Base-by-base conservation (phyloP, 2,888 invertebrate species). In the Drosophila falleni region DNA sequence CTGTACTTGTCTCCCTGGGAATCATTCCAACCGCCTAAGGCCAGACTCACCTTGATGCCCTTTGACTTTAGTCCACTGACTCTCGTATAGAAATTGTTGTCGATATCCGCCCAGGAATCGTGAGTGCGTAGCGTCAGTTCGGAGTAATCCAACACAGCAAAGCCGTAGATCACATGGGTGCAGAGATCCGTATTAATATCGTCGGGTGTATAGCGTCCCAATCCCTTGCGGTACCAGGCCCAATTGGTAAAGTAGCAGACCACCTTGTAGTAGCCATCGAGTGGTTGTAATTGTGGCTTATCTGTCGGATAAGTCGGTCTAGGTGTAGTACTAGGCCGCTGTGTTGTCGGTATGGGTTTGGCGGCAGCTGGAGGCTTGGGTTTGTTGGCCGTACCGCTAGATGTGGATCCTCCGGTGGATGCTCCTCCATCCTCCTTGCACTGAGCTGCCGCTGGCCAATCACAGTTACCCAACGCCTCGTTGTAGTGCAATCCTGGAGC, bases 11-110 rank as follows among this genome's bases (percentile, higher is more conserved):
- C 97, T 0, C 97, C 97, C 37, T 95, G 96, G 0, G 97, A 98
- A 92, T 98, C 97, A 90, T 97, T 98, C 98, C 98, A 98, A 3
- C 98, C 98, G n/a, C 98, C 98, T 26, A 98, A 93, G 1, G 97
- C 98, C 11, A 98, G 93, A 0, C 96, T 95, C 0, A 98, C 97
- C 91, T 98, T 98, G 39, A 97, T 94, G 0, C 97, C 96, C 81
- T 96, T 95, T 56, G 95, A 93, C 90, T 97, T 97, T 81, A 95
- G 95, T 0, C 94, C 95, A 0, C 96, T 95, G 1, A 98, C 97
- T 26, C 97, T 94, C 73, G 97, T 96, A 91, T 98, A 98, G 92
- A 98, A 97, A 80, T 95, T 95, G 90, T 97, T 97, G 83, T 98
- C 97, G 88, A 95, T 95, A 91, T 97, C 97, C 0, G 97, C 97